These are phyloP conservation scores for Heliconius hewitsoni DNA, from an alignment of 1,140 invertebrate species.

Conservation along the genomic window DNA sequence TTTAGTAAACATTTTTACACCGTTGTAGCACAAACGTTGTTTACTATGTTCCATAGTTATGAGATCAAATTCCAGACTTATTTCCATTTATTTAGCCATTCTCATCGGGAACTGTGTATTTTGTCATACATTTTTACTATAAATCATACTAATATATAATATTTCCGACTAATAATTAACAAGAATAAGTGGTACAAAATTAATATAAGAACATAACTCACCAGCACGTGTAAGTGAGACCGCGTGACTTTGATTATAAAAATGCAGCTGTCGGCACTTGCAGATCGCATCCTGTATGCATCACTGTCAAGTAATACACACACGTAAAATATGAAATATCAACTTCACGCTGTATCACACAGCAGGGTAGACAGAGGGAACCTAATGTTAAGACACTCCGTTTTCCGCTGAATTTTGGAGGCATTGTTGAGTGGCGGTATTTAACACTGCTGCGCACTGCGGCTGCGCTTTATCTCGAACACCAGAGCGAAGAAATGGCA, in stretches of 20 bases:
- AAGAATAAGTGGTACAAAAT: not conserved
- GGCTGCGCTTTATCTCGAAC: too few relatives aligned
- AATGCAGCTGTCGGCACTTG: slow-evolving; percentile 1
- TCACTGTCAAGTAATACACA: not conserved
- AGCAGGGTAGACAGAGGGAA: too few relatives aligned
- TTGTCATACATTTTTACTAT: not conserved
- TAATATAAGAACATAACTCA: not conserved
- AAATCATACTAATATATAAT: not conserved
- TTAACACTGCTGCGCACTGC: too few relatives aligned
- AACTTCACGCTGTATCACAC: too few relatives aligned
- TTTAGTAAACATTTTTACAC: not conserved
- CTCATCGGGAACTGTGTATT: not conserved
- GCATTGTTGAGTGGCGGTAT: too few relatives aligned
- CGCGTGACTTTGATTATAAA: slow-evolving; percentile 14
- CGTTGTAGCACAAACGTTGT: not conserved
- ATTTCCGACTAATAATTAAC: not conserved
- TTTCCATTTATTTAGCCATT: not conserved
- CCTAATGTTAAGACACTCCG: too few relatives aligned
- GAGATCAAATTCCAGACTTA: not conserved
- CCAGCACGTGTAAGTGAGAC: not conserved
- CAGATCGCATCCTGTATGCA: not conserved
- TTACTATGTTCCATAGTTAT: not conserved
- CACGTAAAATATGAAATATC: too few relatives aligned
- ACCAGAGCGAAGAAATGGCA: too few relatives aligned
- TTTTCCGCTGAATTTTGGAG: too few relatives aligned